A percentile compares a stretch with the other conserved stretches of the same genome.
Evolutionary conservation across 2,797 vertebrate species (phyloP).

Genomic region (Nannoperca australis): DNA sequence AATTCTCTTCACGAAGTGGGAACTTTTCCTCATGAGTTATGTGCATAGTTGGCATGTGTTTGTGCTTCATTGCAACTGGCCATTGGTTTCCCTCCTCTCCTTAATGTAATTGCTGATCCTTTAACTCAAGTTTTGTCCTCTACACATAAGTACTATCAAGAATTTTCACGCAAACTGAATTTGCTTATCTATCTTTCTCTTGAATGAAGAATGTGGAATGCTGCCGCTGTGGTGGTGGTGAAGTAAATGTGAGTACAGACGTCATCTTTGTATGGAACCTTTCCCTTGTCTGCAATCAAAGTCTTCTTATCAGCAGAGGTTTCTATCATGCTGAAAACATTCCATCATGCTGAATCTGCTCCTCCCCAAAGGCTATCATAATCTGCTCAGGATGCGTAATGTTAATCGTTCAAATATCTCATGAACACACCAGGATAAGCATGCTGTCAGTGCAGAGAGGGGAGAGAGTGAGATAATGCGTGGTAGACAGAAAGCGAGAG

Average conservation of each 20-base stretch:
- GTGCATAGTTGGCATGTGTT: constrained; percentile 14
- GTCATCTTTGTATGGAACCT: constrained; percentile 13
- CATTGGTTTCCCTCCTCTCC: not conserved
- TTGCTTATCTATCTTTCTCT: not conserved
- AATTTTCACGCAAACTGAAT: constrained; percentile 16
- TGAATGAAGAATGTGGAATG: not conserved
- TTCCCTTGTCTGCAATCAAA: constrained; percentile 46
- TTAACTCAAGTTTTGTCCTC: not conserved
- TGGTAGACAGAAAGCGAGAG: constrained; percentile 12
- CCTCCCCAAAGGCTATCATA: constrained; percentile 66
- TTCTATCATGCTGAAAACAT: constrained; percentile 63
- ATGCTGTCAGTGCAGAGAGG: constrained; percentile 39
- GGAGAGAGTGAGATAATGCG: constrained; percentile 23
- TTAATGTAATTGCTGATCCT: constrained; percentile 7
- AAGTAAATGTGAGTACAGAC: constrained; percentile 43
- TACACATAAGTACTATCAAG: not conserved
- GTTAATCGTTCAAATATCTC: constrained; percentile 68
- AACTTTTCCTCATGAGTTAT: constrained; percentile 26
- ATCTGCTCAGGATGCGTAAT: constrained; percentile 70
- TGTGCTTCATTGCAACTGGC: not conserved
- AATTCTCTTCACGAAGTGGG: constrained; percentile 4
- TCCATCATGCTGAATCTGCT: constrained; percentile 64
- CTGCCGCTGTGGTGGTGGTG: constrained; percentile 3
- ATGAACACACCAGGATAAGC: constrained; percentile 64
- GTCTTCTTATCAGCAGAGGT: constrained; percentile 50